These are phyloP conservation scores for Calephelis perditalis DNA, from an alignment of 2,888 invertebrate species.

Conservation along the genomic window DNA sequence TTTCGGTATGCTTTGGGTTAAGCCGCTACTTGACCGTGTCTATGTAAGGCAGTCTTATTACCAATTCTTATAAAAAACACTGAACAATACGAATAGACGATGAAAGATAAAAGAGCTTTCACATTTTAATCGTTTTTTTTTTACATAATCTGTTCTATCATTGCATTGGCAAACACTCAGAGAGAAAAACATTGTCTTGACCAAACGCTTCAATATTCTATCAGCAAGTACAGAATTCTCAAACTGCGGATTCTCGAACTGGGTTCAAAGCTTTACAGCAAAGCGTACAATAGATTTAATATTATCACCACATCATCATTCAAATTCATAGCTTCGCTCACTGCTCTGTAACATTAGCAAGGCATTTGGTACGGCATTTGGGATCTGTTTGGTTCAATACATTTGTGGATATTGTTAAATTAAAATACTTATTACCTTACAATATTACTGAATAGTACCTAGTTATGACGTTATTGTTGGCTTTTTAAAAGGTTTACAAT, in stretches of 20 bases:
- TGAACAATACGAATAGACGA: not conserved
- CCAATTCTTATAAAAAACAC: not conserved
- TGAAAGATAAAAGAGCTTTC: no score
- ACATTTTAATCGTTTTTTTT: no score
- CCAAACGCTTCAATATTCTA: no score
- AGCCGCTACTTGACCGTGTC: slow-evolving; percentile 10
- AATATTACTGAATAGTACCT: not conserved
- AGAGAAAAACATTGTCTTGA: no score
- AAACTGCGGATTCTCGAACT: not conserved
- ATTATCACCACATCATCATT: slow-evolving; percentile 37
- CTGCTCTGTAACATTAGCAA: slow-evolving; percentile 47
- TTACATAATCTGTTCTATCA: no score
- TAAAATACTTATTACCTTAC: not conserved
- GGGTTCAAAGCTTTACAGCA: slow-evolving; percentile 2
- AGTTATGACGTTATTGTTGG: no score
- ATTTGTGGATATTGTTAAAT: not conserved
- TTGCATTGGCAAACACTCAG: no score
- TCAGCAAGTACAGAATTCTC: slow-evolving; percentile 1
- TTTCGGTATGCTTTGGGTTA: slow-evolving; percentile 35
- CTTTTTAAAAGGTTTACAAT: no score
- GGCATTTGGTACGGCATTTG: slow-evolving; percentile 43
- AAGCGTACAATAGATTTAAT: slow-evolving; percentile 46
- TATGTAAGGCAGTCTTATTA: slow-evolving; percentile 6
- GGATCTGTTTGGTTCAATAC: slow-evolving; percentile 46
- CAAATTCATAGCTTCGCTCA: slow-evolving; percentile 38